These are phyloP conservation scores for Plebejus anna DNA, from an alignment of 2,888 invertebrate genomes.

Conservation along the genomic window DNA sequence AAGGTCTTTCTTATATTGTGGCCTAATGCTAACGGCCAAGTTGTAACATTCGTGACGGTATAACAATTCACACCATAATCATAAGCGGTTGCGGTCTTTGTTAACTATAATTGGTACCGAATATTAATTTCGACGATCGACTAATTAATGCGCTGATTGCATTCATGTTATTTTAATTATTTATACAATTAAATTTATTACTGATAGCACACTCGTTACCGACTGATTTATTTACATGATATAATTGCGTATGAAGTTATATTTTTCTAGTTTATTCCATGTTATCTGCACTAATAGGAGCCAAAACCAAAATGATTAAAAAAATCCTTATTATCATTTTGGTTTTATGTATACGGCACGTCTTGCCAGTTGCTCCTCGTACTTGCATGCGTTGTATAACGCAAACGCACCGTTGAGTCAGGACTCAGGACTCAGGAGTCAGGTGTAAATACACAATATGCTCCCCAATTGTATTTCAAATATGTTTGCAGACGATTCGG, in stretches of 20 bases:
- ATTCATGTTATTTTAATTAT: constrained; percentile 29
- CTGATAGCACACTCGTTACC: constrained; percentile 24
- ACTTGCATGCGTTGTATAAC: too few species aligned
- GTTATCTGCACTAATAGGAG: too few species aligned
- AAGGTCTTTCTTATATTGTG: too few species aligned
- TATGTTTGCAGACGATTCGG: too few species aligned
- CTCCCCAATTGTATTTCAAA: too few species aligned
- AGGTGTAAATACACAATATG: too few species aligned
- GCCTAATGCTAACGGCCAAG: neutral
- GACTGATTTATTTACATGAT: constrained; percentile 18
- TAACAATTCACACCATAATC: constrained; percentile 8
- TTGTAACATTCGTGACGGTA: constrained; percentile 3
- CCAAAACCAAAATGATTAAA: too few species aligned
- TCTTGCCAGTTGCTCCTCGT: too few species aligned
- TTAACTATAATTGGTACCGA: constrained; percentile 27
- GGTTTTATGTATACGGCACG: too few species aligned
- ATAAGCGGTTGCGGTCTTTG: constrained; percentile 28
- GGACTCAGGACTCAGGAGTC: too few species aligned
- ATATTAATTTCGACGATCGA: constrained; percentile 22
- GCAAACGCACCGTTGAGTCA: too few species aligned
- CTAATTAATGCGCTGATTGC: constrained; percentile 27
- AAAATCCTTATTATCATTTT: too few species aligned
- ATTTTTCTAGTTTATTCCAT: neutral
- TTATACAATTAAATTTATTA: constrained; percentile 27
- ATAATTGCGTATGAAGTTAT: neutral